phyloP scores from a whole-genome alignment of 2,113 vertebrate genomes.

The Hippocampus guttulatus region DNA sequence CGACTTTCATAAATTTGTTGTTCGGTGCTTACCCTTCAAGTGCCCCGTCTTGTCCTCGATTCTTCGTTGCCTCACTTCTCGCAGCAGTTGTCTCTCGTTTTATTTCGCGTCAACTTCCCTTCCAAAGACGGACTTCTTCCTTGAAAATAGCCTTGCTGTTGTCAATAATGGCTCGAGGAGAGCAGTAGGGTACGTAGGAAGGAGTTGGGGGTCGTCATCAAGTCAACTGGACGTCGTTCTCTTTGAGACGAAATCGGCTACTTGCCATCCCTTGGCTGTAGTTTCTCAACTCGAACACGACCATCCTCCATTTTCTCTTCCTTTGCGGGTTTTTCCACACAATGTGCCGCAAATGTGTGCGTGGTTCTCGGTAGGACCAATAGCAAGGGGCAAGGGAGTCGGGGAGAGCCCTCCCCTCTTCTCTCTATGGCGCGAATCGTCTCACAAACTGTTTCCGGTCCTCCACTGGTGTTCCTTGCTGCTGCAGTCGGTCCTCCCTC shows the following conservation, averaged over 20 bases:
- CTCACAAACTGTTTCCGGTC: neutral
- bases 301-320: constrained; percentile 1
- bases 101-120: neutral
- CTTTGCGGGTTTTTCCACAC: neutral
- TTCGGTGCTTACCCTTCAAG: neutral
- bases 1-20: neutral
- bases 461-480: neutral
- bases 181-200: neutral
- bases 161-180: neutral
- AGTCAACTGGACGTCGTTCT: neutral
- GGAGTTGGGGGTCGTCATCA: neutral
- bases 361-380: neutral
- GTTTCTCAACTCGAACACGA: neutral
- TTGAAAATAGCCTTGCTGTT: neutral
- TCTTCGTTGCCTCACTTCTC: neutral
- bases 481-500: constrained; percentile 7
- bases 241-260: neutral
- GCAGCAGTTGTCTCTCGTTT: neutral
- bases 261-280: neutral
- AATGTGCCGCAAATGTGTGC: constrained; percentile 1
- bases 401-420: constrained; percentile 3
- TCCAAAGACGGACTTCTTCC: neutral
- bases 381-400: neutral
- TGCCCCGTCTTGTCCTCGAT: neutral
- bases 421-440: constrained; percentile 6